Conservation (phyloP, 2,797 vertebrate species). For the Pseudochirops corinnae region DNA sequence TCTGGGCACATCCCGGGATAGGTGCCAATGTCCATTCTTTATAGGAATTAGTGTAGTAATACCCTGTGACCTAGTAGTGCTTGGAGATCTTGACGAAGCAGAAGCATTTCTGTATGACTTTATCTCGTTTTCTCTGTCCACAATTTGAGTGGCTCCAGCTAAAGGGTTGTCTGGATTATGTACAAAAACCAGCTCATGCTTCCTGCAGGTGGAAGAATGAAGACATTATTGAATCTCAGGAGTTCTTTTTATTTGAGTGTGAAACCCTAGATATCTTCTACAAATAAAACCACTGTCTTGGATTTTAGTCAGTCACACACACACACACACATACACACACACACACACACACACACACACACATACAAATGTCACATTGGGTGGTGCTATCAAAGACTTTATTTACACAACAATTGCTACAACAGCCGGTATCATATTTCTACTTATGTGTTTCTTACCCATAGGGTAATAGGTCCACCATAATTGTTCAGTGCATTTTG, state of each 20-base stretch:
- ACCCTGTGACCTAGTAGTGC: neutral
- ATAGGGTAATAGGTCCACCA: conserved; percentile 99
- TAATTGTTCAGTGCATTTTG: conserved; percentile 95
- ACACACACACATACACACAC: conserved; percentile 90
- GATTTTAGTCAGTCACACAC: conserved; percentile 88
- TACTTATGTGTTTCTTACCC: conserved; percentile 99
- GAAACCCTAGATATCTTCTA: conserved; percentile 91
- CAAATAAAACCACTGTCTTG: conserved; percentile 90
- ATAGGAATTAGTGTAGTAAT: neutral
- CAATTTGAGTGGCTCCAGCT: neutral
- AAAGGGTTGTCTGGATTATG: neutral
- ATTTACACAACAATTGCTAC: conserved; percentile 98
- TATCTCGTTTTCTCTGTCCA: conserved; percentile 2
- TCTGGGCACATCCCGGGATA: neutral
- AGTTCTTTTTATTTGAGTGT: conserved; percentile 85
- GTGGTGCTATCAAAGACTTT: conserved; percentile 95
- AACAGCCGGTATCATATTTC: conserved; percentile 95
- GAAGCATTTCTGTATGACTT: neutral
- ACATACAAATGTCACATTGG: conserved; percentile 92
- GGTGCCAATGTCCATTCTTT: neutral
- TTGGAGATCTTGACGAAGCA: neutral
- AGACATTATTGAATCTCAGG: conserved; percentile 77
- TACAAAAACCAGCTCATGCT: neutral
- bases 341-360: conserved; percentile 90
- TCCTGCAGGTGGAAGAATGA: conserved; percentile 48